Percentiles rank a stretch among this genome's conserved stretches.
Evolutionary conservation across 2,113 vertebrate species (phyloP).

Genomic region (Atractosteus spatula): DNA sequence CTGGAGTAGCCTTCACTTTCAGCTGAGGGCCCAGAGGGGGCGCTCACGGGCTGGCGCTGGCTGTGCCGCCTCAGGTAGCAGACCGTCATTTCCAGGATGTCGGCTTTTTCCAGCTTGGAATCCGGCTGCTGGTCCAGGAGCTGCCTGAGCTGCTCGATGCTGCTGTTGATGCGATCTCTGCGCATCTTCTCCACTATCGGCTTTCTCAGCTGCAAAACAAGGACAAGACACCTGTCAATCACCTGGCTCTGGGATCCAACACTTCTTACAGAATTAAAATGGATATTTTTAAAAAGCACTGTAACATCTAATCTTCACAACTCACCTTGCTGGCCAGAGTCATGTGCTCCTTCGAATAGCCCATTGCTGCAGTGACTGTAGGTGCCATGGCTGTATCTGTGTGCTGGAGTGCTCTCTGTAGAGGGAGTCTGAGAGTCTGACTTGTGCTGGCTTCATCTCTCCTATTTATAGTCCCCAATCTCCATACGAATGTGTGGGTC

Average conservation of each 20-base stretch:
- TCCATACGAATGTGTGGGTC: constrained; percentile 46
- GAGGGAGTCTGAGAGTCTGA: constrained; percentile 29
- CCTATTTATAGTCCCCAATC: constrained; percentile 41
- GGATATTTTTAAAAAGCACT: background rate
- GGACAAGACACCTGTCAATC: constrained; percentile 13
- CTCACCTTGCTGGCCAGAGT: constrained; percentile 37
- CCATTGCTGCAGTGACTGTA: constrained; percentile 32
- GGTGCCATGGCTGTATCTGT: constrained; percentile 43
- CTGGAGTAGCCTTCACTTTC: constrained; percentile 22
- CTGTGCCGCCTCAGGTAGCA: constrained; percentile 12
- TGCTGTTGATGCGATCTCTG: constrained; percentile 40
- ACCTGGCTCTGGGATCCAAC: constrained; percentile 7
- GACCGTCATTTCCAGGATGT: constrained; percentile 28
- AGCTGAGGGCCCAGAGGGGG: constrained; percentile 34
- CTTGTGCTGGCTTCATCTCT: constrained; percentile 24
- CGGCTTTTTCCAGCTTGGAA: constrained; percentile 34
- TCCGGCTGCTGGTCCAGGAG: constrained; percentile 35
- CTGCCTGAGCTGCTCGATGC: constrained; percentile 38
- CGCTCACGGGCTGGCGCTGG: background rate
- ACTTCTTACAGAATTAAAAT: background rate
- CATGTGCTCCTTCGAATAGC: constrained; percentile 18
- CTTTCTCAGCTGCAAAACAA: constrained; percentile 35
- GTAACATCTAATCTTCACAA: constrained; percentile 4
- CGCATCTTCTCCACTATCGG: constrained; percentile 37
- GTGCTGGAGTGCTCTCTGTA: constrained; percentile 35